Base-by-base conservation (phyloP, 2,888 invertebrate genomes). In the Caradrina clavipalpis region DNA sequence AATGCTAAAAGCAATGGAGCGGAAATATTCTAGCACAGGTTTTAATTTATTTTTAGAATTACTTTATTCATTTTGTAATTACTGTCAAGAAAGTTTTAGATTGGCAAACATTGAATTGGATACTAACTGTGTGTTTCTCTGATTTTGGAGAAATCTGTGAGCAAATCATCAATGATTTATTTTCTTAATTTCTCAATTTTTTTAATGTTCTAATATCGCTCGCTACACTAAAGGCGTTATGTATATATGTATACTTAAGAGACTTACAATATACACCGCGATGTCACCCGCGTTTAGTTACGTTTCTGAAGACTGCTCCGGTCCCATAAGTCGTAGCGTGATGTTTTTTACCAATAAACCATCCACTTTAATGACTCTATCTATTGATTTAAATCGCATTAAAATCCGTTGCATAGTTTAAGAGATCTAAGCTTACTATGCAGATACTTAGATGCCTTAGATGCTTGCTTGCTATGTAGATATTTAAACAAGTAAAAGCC, bases 1-100 rank as follows among this genome's bases (percentile, higher is more conserved):
- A 67, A 45, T 47, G 22, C 60, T 39, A n/a, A 60, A 68, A 61
- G 50, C 63, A 69, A 61, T 64, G 39, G 31, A 73, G 69, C 74
- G 35, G 47, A 69, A 69, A 65, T 53, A 64, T 61, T 64, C 54
- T 11, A 61, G 22, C 31, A 53, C 17, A 54, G 21, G 39, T 51
- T 51, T 45, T 15, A 21, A 53, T 62, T 64, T 69, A 55, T 73
- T 73, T 66, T 56, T 59, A 49, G 47, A 77, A 56, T 39, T 31
- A 47, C 15, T 58, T 51, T 22, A 69, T 45, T 55, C 22, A 54
- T 54, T 78, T 54, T 21, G 31, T 51, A 58, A 57, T 45, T 10
- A n/a, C n/a, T 63, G n/a, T 51, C 35, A 60, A 17, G 61, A 73
- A 73, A 69, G 50, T 64, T 35, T 60, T 19, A 8, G 11, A 35